These are phyloP conservation scores for Amphimedon queenslandica DNA, from an alignment of 37 sponge, comb jelly and placozoan genomes.

Conservation along the genomic window DNA sequence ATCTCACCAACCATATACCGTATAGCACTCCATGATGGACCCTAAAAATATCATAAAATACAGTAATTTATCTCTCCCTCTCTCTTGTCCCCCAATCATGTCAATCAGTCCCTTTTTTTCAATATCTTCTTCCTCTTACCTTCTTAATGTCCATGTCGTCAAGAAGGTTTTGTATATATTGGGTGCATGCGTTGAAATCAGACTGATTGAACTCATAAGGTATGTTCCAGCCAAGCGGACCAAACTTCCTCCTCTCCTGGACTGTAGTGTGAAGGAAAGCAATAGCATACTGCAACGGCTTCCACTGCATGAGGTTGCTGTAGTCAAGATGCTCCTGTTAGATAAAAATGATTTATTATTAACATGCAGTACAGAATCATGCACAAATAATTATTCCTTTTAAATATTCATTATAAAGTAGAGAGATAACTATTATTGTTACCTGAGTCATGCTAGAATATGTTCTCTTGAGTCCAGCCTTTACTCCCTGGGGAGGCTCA, in stretches of 20 bases:
- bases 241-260: constrained; percentile 97
- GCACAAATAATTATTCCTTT: background rate
- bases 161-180: constrained; percentile 90
- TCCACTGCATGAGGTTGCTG: constrained; percentile 96
- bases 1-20: constrained; percentile 98
- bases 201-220: constrained; percentile 98
- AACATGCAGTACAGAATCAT: too few species aligned
- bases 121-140: constrained; percentile 29
- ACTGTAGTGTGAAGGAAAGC: constrained; percentile 99
- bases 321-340: constrained; percentile 88
- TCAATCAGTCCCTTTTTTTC: background rate
- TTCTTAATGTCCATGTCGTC: constrained; percentile 93
- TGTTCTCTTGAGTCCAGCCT: constrained; percentile 94
- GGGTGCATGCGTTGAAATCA: constrained; percentile 83
- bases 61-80: too few species aligned
- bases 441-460: constrained; percentile 86
- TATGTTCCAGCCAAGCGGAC: constrained; percentile 98
- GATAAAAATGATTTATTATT: background rate
- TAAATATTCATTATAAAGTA: background rate
- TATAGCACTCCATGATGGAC: constrained; percentile 91
- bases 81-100: too few species aligned
- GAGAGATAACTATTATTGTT: too few species aligned
- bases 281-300: constrained; percentile 95
- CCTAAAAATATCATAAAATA: too few species aligned
- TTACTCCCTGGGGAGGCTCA: constrained; percentile 98